A percentile compares a stretch with the other conserved stretches of the same genome.
These are phyloP conservation scores for Felis catus DNA, from an alignment of 2,113 vertebrate species.

Conservation along the genomic window F.catus_Fca126_mat1.0 CM031420.1:108070001-108070500, in stretches of 20 bases:
- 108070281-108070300: not conserved
- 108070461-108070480: not conserved
- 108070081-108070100: not conserved
- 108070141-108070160: not conserved
- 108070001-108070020: no score
- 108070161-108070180: fast-evolving
- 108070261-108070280: not conserved
- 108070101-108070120: not conserved
- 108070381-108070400: not conserved
- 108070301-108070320: not conserved
- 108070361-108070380: not conserved
- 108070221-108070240: not conserved
- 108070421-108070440: not conserved
- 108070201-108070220: not conserved
- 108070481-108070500: not conserved
- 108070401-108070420: not conserved
- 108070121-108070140: not conserved
- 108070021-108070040: no score
- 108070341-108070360: not conserved
- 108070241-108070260: not conserved
- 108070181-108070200: not conserved
- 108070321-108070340: not conserved
- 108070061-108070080: no score
- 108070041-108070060: no score
- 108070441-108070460: not conserved